phyloP scores from a whole-genome alignment of 2,113 vertebrate species.

The Carettochelys insculpta region DNA sequence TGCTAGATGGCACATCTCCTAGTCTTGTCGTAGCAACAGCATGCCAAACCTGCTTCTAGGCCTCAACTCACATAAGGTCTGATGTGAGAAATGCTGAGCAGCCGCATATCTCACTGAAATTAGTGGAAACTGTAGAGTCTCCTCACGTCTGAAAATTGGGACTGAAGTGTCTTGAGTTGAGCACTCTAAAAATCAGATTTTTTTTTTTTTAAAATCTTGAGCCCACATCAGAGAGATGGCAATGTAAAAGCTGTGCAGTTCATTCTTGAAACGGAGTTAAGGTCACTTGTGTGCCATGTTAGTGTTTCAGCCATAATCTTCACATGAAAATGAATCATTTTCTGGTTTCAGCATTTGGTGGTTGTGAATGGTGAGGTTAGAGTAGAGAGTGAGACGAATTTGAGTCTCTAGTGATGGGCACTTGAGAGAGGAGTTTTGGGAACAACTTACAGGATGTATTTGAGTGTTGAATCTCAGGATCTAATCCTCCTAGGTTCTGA shows the following conservation, averaged over 20 bases:
- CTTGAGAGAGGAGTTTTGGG: not conserved
- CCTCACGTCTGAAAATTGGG: not conserved
- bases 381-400: accelerated
- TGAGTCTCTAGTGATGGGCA: not conserved
- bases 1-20: conserved; percentile 29
- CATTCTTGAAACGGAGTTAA: not conserved
- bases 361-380: not conserved
- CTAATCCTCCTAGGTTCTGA: not conserved
- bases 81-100: not conserved
- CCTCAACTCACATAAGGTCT: not conserved
- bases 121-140: not conserved
- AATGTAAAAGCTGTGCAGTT: not conserved
- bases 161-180: not conserved
- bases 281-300: not conserved
- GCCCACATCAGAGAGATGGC: not conserved
- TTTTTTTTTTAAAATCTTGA: not conserved
- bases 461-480: not conserved
- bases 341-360: not conserved
- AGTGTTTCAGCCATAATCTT: not conserved
- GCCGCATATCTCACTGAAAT: not conserved
- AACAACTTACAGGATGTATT: not conserved
- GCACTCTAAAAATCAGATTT: not conserved
- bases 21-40: not conserved
- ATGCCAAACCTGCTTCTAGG: not conserved
- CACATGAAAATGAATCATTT: not conserved